Evolutionary conservation across 2,888 invertebrate genomes (phyloP).

Genomic region (Frankliniella fusca): DNA sequence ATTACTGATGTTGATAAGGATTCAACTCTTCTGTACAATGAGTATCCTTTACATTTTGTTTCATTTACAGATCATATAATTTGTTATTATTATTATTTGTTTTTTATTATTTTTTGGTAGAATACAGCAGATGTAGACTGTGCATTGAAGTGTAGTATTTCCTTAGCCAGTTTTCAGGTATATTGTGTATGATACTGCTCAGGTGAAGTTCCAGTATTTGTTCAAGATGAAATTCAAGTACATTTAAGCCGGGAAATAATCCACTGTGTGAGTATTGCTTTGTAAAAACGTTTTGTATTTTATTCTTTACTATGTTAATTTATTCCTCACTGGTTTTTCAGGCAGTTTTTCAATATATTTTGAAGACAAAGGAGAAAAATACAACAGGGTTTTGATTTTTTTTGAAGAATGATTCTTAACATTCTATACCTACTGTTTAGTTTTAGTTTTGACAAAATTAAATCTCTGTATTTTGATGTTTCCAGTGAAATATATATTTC

Average conservation of each 20-base stretch:
- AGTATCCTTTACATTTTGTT: conserved; percentile 64
- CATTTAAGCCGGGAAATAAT: conserved; percentile 46
- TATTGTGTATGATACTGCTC: conserved; percentile 94
- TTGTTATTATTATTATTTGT: not conserved
- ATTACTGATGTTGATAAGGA: conserved; percentile 42
- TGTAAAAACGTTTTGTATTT: not conserved
- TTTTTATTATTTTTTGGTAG: not conserved
- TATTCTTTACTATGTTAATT: not conserved
- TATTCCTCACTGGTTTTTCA: not conserved
- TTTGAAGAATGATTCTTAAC: not conserved
- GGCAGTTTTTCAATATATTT: not conserved
- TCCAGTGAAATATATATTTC: no score
- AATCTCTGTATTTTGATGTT: not conserved
- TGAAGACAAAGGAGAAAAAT: not conserved
- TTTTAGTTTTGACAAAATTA: not conserved
- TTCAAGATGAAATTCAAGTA: conserved; percentile 82
- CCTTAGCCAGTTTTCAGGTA: conserved; percentile 52
- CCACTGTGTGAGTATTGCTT: not conserved
- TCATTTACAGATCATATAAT: not conserved
- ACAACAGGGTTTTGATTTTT: not conserved
- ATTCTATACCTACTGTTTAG: not conserved
- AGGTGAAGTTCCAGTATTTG: conserved; percentile 86
- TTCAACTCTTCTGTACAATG: conserved; percentile 76
- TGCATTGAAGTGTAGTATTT: conserved; percentile 36
- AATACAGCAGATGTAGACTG: no score